Conservation (phyloP, 1,140 invertebrate genomes). For the Mya arenaria region DNA sequence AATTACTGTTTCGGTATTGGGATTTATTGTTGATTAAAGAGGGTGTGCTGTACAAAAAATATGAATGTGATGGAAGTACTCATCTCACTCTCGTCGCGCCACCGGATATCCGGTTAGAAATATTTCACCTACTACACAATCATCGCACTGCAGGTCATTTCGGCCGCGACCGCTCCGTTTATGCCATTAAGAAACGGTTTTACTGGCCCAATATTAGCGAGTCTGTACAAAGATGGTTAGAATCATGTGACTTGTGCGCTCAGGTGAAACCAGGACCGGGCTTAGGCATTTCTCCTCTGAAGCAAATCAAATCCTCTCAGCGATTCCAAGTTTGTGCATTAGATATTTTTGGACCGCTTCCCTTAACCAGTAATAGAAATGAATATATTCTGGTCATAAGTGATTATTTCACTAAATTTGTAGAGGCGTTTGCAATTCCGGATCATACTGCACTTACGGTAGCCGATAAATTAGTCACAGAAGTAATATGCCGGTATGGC, state of each 20-base stretch:
- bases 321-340: conserved; percentile 21
- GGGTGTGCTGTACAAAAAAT: too few species aligned
- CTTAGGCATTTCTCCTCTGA: conserved; percentile 2
- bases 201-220: neutral
- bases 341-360: conserved; percentile 21
- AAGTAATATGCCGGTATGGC: conserved; percentile 56
- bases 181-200: neutral
- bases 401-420: conserved; percentile 76
- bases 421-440: conserved; percentile 62
- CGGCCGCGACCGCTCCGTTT: neutral
- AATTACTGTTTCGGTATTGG: too few species aligned
- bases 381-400: conserved; percentile 54
- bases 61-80: too few species aligned
- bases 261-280: conserved; percentile 7
- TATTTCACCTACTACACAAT: neutral
- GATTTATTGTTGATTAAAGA: too few species aligned
- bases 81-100: too few species aligned
- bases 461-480: conserved; percentile 61
- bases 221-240: conserved; percentile 1
- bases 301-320: neutral
- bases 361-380: neutral
- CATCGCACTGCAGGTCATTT: conserved; percentile 1
- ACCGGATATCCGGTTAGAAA: too few species aligned
- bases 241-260: conserved; percentile 6
- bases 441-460: conserved; percentile 66